Conservation (phyloP, 2,797 vertebrate genomes). For the Sebastes hubbsi region DNA sequence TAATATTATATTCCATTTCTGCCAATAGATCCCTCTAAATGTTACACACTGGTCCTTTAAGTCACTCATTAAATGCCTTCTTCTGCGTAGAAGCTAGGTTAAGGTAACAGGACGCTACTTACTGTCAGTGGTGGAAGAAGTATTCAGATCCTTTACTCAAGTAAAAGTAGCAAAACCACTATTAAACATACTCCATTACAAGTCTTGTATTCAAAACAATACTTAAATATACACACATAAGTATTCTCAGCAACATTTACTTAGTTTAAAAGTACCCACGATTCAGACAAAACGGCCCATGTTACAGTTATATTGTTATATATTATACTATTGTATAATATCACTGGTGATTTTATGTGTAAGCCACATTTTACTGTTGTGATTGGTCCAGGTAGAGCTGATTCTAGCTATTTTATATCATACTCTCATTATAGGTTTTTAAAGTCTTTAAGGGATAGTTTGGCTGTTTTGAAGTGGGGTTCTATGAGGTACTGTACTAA, state of each 20-base stretch:
- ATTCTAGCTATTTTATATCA: neutral
- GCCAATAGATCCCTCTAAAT: fast-evolving
- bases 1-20: no score
- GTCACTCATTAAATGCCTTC: neutral
- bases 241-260: neutral
- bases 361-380: neutral
- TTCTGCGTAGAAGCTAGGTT: neutral
- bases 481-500: no score
- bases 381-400: neutral
- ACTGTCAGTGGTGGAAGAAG: neutral
- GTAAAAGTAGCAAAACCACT: neutral
- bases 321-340: neutral
- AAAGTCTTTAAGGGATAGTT: no score
- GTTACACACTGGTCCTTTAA: fast-evolving
- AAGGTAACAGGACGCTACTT: no score
- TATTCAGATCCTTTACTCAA: neutral
- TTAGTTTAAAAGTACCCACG: neutral
- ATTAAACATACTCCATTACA: neutral
- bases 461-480: no score
- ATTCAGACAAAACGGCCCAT: neutral
- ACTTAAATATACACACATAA: neutral
- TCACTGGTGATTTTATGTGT: neutral
- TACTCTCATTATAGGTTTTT: neutral
- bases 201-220: neutral
- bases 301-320: neutral